phyloP scores from a whole-genome alignment of 2,113 vertebrate species.

The Amphiprion percula region DNA sequence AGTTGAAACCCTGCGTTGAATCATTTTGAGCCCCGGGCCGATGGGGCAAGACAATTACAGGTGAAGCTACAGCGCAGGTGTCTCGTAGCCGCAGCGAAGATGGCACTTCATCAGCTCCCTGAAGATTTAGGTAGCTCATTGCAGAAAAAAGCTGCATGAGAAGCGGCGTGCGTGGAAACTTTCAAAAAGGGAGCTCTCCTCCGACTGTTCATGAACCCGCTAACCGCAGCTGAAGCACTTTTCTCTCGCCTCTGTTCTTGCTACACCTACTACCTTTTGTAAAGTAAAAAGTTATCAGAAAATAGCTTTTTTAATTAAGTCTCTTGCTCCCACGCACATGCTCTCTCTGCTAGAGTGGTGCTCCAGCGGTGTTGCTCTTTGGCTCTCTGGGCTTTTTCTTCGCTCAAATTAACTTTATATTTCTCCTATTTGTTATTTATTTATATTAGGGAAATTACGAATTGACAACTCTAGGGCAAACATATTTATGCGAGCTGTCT shows the following conservation, averaged over 20 bases:
- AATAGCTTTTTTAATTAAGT: slow-evolving; percentile 72
- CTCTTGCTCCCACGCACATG: slow-evolving; percentile 11
- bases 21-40: slow-evolving; percentile 57
- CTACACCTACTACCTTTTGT: slow-evolving; percentile 27
- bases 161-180: slow-evolving; percentile 21
- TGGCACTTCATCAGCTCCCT: slow-evolving; percentile 45
- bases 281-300: slow-evolving; percentile 66
- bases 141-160: slow-evolving; percentile 27
- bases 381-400: slow-evolving; percentile 6
- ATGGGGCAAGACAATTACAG: slow-evolving; percentile 74
- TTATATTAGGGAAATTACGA: slow-evolving; percentile 13
- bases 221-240: neutral
- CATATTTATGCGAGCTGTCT: neutral
- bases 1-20: slow-evolving; percentile 71
- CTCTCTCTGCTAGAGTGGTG: neutral
- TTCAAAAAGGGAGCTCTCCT: neutral
- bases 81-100: slow-evolving; percentile 45
- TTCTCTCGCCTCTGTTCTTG: slow-evolving; percentile 7
- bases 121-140: slow-evolving; percentile 44
- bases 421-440: slow-evolving; percentile 11
- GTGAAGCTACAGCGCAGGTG: slow-evolving; percentile 52
- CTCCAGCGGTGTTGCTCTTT: slow-evolving; percentile 4
- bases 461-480: neutral
- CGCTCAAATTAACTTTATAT: slow-evolving; percentile 28
- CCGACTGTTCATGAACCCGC: slow-evolving; percentile 21